phyloP scores from a whole-genome alignment of 2,797 vertebrate genomes.

The Anas flavirostris region DNA sequence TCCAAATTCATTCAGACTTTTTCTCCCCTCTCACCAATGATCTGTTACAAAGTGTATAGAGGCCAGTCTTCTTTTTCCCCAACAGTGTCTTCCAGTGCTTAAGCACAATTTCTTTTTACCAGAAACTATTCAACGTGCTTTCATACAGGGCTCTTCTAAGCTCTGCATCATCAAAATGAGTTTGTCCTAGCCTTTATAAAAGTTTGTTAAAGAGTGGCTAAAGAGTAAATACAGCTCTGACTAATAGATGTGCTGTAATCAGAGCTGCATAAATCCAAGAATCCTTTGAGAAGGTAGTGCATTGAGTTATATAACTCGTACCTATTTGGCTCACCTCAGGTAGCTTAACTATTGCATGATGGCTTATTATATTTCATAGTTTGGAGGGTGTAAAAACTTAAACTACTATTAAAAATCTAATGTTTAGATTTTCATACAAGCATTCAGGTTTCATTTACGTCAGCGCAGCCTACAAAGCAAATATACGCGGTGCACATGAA shows the following conservation, averaged over 20 bases:
- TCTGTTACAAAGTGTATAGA: neutral
- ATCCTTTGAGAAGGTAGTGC: neutral
- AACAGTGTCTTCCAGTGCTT: neutral
- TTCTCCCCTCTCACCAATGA: neutral
- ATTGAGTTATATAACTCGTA: neutral
- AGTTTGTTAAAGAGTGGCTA: neutral
- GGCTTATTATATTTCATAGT: neutral
- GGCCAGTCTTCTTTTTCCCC: neutral
- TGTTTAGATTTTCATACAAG: neutral
- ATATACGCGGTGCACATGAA: neutral
- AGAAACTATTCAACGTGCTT: neutral
- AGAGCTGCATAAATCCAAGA: neutral
- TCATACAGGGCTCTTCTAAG: conserved; percentile 24
- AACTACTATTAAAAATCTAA: neutral
- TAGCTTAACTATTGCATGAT: neutral
- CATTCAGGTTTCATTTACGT: neutral
- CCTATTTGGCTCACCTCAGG: neutral
- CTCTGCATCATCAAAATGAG: conserved; percentile 52
- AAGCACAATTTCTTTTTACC: neutral
- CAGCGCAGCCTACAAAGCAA: neutral
- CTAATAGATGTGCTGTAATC: conserved; percentile 6
- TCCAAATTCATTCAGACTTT: neutral
- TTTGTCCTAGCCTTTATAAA: conserved; percentile 6
- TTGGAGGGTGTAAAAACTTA: neutral
- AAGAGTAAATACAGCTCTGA: neutral